Evolutionary conservation across 64 coral and sea anemone genomes (phyloP).

Genomic region (Actinia equina): DNA sequence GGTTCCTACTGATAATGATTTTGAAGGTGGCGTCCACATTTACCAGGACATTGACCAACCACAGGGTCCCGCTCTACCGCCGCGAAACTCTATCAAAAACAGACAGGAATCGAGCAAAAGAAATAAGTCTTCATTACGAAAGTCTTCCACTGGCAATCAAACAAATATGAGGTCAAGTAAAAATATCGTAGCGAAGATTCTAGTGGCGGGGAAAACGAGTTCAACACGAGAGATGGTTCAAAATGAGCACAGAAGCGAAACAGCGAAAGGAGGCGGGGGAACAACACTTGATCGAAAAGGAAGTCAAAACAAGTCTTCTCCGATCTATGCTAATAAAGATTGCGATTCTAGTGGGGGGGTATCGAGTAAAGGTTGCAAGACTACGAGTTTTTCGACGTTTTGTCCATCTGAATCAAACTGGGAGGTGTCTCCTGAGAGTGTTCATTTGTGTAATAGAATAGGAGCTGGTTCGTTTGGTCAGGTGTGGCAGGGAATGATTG

Average conservation of each 20-base stretch:
- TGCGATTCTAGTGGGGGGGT: not conserved
- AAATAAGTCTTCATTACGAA: not conserved
- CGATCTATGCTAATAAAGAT: not conserved
- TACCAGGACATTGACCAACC: not conserved
- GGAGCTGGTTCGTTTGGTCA: slow-evolving; percentile 10
- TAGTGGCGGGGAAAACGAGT: not conserved
- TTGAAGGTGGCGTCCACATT: not conserved
- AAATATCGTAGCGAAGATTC: not conserved
- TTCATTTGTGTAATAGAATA: not conserved
- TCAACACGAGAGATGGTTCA: not conserved
- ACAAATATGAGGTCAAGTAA: not conserved
- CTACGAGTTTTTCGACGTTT: not conserved
- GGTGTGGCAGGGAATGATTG: not conserved
- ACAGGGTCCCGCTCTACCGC: not conserved
- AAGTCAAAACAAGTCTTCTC: not conserved
- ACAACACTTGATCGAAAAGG: not conserved
- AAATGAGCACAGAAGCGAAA: not conserved
- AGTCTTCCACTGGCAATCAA: no score
- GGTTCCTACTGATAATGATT: no score
- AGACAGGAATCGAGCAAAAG: not conserved
- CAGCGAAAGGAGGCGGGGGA: not conserved
- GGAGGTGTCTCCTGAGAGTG: not conserved
- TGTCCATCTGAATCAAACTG: not conserved
- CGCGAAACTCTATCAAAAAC: not conserved
- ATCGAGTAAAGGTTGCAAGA: not conserved